phyloP scores from a whole-genome alignment of 2,797 vertebrate genomes.

The Novumbra hubbsi region DNA sequence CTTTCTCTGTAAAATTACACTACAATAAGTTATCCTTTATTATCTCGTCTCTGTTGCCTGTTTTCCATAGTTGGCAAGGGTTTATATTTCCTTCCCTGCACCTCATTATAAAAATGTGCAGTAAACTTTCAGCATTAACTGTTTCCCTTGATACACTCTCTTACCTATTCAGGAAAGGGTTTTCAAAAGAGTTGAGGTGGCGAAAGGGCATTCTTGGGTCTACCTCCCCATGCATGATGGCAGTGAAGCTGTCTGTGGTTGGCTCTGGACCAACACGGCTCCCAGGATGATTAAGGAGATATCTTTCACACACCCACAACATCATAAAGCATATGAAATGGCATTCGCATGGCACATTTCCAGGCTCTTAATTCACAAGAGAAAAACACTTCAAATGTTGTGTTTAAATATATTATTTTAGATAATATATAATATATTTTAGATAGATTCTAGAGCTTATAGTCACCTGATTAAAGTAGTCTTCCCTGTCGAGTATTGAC shows the following conservation, averaged over 20 bases:
- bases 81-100: neutral
- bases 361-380: too few relatives aligned
- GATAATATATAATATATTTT: too few relatives aligned
- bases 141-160: neutral
- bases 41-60: neutral
- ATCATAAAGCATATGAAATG: too few relatives aligned
- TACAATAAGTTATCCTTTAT: too few relatives aligned
- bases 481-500: conserved; percentile 89
- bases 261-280: conserved; percentile 88
- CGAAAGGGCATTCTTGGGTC: conserved; percentile 88
- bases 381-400: too few relatives aligned
- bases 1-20: neutral
- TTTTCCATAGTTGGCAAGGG: neutral
- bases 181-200: conserved; percentile 86
- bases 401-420: too few relatives aligned
- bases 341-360: too few relatives aligned
- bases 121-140: neutral
- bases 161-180: conserved; percentile 86
- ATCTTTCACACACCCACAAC: conserved; percentile 54
- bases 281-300: conserved; percentile 86
- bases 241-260: conserved; percentile 88
- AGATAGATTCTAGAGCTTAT: too few relatives aligned
- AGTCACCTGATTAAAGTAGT: conserved; percentile 85
- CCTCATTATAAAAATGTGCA: neutral
- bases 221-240: conserved; percentile 83